A percentile compares a stretch with the other conserved stretches of the same genome.
These are phyloP conservation scores for Crypturellus tataupa DNA, from an alignment of 2,797 vertebrate species.

Conservation along the genomic window DNA sequence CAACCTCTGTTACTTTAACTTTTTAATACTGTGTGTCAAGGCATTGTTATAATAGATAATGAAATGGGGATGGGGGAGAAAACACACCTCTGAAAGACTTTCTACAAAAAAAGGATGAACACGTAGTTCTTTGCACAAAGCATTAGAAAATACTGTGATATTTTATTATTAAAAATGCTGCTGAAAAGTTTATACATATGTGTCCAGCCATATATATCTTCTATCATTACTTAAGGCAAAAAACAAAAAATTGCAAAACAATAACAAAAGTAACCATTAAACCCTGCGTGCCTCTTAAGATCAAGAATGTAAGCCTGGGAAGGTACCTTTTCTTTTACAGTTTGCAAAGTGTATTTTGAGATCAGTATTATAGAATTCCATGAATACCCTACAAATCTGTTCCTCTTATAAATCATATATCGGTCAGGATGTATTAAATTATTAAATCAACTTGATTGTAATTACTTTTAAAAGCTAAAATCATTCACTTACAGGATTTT, in stretches of 20 bases:
- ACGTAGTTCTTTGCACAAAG: constrained; percentile 84
- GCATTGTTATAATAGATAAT: background rate
- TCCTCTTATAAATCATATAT: constrained; percentile 79
- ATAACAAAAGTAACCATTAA: constrained; percentile 88
- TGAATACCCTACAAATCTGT: constrained; percentile 79
- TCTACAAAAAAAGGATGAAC: constrained; percentile 76
- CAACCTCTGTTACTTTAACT: background rate
- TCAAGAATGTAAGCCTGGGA: constrained; percentile 87
- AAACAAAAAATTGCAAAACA: constrained; percentile 86
- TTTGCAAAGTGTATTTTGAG: constrained; percentile 76
- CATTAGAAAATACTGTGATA: constrained; percentile 98
- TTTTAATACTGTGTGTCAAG: background rate
- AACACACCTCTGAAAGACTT: constrained; percentile 44
- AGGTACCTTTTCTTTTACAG: constrained; percentile 82
- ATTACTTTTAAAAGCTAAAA: constrained; percentile 88
- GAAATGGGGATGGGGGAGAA: constrained; percentile 20
- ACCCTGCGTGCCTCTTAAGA: constrained; percentile 87
- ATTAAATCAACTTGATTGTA: constrained; percentile 76
- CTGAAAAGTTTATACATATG: constrained; percentile 97
- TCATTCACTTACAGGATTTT: constrained; percentile 88
- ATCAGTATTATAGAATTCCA: constrained; percentile 78
- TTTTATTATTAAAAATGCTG: constrained; percentile 99
- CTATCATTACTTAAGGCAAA: constrained; percentile 95
- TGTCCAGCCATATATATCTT: constrained; percentile 97
- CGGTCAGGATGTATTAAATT: constrained; percentile 77